A percentile compares a stretch with the other conserved stretches of the same genome.
Evolutionary conservation across 2,797 vertebrate genomes (phyloP).

Genomic region (Sternotherus odoratus): DNA sequence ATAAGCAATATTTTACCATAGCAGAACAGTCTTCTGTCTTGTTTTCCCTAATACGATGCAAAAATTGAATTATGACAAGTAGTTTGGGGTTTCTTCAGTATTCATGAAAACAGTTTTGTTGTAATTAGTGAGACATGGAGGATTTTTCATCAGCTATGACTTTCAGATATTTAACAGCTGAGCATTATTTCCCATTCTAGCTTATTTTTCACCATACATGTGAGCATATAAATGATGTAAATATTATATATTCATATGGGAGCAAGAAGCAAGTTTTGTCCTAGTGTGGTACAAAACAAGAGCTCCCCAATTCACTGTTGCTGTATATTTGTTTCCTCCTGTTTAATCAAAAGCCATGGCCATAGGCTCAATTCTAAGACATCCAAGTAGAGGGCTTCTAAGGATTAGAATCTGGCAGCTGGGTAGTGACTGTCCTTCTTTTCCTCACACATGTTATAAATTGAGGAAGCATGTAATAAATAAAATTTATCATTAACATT

Average conservation of each 20-base stretch:
- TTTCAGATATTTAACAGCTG: rapidly evolving
- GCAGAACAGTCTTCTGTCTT: not conserved
- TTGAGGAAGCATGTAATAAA: not conserved
- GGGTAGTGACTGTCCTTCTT: rapidly evolving
- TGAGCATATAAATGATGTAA: not conserved
- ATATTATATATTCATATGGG: not conserved
- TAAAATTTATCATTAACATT: not conserved
- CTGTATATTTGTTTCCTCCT: not conserved
- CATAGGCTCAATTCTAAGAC: not conserved
- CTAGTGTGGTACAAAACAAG: not conserved
- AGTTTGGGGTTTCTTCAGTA: not conserved
- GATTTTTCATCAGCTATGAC: not conserved
- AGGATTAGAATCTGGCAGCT: not conserved
- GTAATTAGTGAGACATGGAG: not conserved
- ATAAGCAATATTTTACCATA: not conserved
- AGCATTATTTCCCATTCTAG: not conserved
- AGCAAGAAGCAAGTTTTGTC: not conserved
- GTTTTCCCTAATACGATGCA: rapidly evolving
- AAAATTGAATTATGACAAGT: not conserved
- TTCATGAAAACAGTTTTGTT: not conserved
- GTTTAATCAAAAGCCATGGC: not conserved
- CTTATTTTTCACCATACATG: rapidly evolving
- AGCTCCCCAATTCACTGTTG: not conserved
- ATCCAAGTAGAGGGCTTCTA: not conserved
- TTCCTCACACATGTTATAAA: not conserved